Conservation (phyloP, 2,888 invertebrate genomes). For the Caenorhabditis becei region DNA sequence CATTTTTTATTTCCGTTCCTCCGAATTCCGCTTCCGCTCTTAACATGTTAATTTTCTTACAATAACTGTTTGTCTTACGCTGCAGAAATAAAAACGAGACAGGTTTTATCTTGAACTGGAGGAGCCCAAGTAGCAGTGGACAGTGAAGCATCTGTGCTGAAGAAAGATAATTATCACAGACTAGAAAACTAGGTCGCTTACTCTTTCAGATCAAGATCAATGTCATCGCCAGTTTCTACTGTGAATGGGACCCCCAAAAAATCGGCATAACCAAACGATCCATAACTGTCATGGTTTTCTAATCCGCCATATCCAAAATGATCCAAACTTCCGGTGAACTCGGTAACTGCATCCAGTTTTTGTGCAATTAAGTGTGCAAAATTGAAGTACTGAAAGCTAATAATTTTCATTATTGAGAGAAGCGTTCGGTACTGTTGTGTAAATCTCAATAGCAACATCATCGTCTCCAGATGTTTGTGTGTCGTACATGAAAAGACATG, state of each 20-base stretch:
- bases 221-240: not conserved
- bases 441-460: slow-evolving; percentile 1
- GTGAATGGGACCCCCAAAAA: not conserved
- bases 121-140: slow-evolving; percentile 18
- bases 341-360: slow-evolving; percentile 11
- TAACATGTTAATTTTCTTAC: not conserved
- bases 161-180: not conserved
- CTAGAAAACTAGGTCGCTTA: not conserved
- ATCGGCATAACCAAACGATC: not conserved
- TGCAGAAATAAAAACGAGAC: slow-evolving; percentile 46
- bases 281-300: not conserved
- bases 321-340: slow-evolving; percentile 25
- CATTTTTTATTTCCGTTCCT: not conserved
- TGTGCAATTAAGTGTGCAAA: slow-evolving; percentile 26
- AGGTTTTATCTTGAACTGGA: slow-evolving; percentile 21
- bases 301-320: slow-evolving; percentile 27
- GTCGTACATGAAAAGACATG: slow-evolving; percentile 50
- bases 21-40: slow-evolving; percentile 19
- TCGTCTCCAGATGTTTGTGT: slow-evolving; percentile 8
- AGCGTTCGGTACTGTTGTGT: slow-evolving; percentile 3
- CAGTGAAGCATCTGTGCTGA: slow-evolving; percentile 17
- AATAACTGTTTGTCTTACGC: slow-evolving; percentile 33
- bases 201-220: slow-evolving; percentile 44
- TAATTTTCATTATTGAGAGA: not conserved
- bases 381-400: slow-evolving; percentile 31